Base-by-base conservation (phyloP, 2,888 invertebrate genomes). In the Iselma pallidipennis region DNA sequence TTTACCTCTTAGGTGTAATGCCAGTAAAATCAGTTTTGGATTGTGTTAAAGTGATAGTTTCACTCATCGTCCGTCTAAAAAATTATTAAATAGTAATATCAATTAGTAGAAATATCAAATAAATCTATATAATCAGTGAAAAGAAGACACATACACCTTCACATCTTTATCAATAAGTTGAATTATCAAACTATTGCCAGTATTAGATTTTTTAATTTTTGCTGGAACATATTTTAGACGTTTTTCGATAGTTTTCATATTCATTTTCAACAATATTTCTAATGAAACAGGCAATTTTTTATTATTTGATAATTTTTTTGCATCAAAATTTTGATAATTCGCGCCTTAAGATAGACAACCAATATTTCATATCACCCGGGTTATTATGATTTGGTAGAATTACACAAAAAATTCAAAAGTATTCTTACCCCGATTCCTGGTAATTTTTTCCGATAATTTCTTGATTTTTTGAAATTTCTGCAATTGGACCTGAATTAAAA, bases 221-320 rank as follows among this genome's bases (percentile, higher is more conserved):
- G 73, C 77, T 6, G 77, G 77, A n/a, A 74, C 49, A 49, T 67
- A 72, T 73, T 76, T 76, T 23, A 31, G 49, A 12, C 69, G 69
- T 26, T 69, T 71, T 66, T 73, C 73, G 12, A 75, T 31, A 25
- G 23, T 57, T 50, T 37, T 55, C 4, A 16, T 21, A 28, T 2
- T 14, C 50, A 50, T 37, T 10, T 14, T 37, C n/a, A 45, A 5
- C 2, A 21, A n/a, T 9, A 16, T 25, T 52, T 57, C 16, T 1
- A 23, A 48, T 4, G 16, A 37, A 33, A 14, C n/a, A n/a, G 1
- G 4, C 1, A 1, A 14, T 33, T n/a, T 33, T n/a, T n/a, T n/a
- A n/a, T n/a, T n/a, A n/a, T 10, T n/a, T 4, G 21, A 45, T 45
- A 45, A 45, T 21, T 23, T 23, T 45, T 42, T 9, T 10, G 14